Conservation (phyloP, 2,113 vertebrate genomes). For the Alligator mississippiensis region DNA sequence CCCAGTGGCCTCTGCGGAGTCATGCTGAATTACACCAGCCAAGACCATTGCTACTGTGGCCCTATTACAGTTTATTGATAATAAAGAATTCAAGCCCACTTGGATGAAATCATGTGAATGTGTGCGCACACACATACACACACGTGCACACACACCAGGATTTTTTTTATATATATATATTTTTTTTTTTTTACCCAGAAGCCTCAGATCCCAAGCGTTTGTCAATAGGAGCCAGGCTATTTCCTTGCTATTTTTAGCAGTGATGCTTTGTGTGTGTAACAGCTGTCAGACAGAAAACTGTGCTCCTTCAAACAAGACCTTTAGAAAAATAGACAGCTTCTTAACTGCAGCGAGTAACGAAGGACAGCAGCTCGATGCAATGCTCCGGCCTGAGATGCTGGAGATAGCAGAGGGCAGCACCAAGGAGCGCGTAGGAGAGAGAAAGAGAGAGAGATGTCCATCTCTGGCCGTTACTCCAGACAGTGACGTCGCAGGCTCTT, state of each 20-base stretch:
- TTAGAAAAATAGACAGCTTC: conserved; percentile 39
- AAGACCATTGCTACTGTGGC: neutral
- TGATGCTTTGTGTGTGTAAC: conserved; percentile 31
- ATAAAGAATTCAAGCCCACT: conserved; percentile 36
- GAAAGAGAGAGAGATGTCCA: neutral
- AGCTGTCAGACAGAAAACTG: conserved; percentile 55
- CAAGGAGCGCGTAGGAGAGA: neutral
- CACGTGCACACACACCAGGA: neutral
- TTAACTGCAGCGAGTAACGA: conserved; percentile 1
- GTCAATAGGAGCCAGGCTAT: conserved; percentile 42
- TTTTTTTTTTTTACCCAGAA: conserved; percentile 50
- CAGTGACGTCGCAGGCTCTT: conserved; percentile 53
- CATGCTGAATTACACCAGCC: conserved; percentile 14
- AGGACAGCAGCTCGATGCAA: neutral
- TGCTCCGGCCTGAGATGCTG: conserved; percentile 6
- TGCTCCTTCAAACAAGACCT: conserved; percentile 34
- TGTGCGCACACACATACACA: neutral
- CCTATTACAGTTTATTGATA: neutral
- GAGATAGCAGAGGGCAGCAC: neutral
- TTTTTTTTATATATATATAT: conserved; percentile 26
- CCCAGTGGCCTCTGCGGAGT: conserved; percentile 24
- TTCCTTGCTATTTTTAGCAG: conserved; percentile 65
- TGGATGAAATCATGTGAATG: conserved; percentile 20
- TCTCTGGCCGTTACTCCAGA: neutral
- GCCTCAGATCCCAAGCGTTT: conserved; percentile 50